Evolutionary conservation across 2,797 vertebrate genomes (phyloP), one percentile per base, ranked within the genome.

Genomic region (Dendrocincla tyrannina): DNA sequence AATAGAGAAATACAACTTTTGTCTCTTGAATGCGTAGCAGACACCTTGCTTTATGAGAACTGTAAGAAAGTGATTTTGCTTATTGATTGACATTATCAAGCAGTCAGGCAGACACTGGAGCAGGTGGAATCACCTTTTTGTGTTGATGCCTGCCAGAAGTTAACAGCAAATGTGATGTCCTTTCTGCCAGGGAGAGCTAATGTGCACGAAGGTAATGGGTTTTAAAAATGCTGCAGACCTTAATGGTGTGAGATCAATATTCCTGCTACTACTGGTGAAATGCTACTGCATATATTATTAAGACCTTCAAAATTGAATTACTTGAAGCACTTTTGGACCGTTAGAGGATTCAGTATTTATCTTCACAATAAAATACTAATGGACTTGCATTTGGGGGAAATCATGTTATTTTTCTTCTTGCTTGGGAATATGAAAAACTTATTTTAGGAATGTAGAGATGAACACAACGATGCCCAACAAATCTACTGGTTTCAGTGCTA

Each of bases 161-260:
- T 97, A 98, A 95, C 97, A 93, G 96, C 63, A 50, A 97, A 98
- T 97, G 96, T 97, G 95, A 96, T 97, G 95, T 97, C 94, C 84
- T 95, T 97, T 91, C 97, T 96, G 85, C 86, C 81, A 94, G 96
- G 55, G 92, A 97, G 93, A 97, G 94, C 85, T 96, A 94, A 95
- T 97, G 89, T 47, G 86, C 79, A 88, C 85, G 78, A 94, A 97
- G 89, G 94, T 98, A 98, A 98, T 98, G 97, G 95, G 85, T 97
- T 97, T 97, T 97, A 96, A 98, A 98, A 97, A 97, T 75, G 91
- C 88, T 96, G 89, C 93, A 96, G 93, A 96, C 73, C 46, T 97
- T 98, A 98, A 98, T 98, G 97, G 96, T 89, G 92, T 82, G 75
- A 97, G 97, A 98, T 98, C 98, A 97, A 98, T 98, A 98, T 95